Evolutionary conservation across 2,888 invertebrate genomes (phyloP), one percentile per base, ranked within the genome.

Genomic region (Nasonia oneida): DNA sequence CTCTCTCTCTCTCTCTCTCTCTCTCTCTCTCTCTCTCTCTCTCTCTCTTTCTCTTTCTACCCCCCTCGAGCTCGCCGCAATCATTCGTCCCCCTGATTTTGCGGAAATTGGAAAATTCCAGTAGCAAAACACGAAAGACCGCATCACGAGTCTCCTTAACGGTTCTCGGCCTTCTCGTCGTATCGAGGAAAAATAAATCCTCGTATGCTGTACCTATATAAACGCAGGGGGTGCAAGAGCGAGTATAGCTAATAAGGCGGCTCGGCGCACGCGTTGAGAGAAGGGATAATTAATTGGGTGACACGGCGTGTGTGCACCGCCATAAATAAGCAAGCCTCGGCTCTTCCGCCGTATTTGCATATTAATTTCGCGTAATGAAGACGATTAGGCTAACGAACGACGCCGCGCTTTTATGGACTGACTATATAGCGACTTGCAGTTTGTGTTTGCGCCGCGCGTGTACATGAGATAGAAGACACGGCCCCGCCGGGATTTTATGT

Each of bases 291-390:
- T 92, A 91, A 92, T 92, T 91, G 90, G 89, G 90, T 90, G 91
- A 91, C 90, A 90, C 89, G 89, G 89, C 89, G 88, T 75, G 85
- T 70, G 79, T 8, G 57, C 87, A 37, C 12, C 42, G 87, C 89
- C 90, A 89, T 90, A 90, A 91, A 91, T 91, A 91, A 90, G 67
- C 4, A 5, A 67, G 75, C 33, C 14, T n/a, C 67, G 70, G 89
- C 86, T 89, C 90, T 89, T 90, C 89, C 89, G 87, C 18, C 89
- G 90, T 91, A 92, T 91, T 91, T 91, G 91, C 92, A 91, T 92
- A 92, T 91, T 92, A 92, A 92, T 91, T 92, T 90, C 89, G 87
- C 90, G 90, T 91, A 91, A 91, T 91, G 91, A 91, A 91, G 90
- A 89, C 89, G 91, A 92, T 92, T 91, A 92, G 90, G 89, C 90